Conservation (phyloP, 2,797 vertebrate genomes). For the Crocodylus rhombifer region DNA sequence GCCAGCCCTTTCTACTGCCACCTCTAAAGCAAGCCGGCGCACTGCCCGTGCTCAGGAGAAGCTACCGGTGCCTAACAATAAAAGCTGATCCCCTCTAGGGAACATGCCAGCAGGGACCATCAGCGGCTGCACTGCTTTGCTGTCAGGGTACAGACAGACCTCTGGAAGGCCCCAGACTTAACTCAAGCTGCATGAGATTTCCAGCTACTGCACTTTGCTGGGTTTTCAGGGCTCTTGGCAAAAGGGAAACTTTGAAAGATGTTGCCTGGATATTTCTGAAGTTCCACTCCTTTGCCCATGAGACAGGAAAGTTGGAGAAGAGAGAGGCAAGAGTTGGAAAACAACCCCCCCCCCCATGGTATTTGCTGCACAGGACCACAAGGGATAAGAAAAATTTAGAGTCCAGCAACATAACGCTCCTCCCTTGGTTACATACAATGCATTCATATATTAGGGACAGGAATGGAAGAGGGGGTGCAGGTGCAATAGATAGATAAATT, state of each 20-base stretch:
- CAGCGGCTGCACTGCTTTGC: not conserved
- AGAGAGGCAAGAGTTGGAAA: accelerated
- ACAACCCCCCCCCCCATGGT: not conserved
- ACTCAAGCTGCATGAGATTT: not conserved
- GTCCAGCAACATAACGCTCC: not conserved
- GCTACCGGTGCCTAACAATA: not conserved
- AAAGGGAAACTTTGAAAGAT: not conserved
- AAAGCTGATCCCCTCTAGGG: not conserved
- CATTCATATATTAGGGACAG: not conserved
- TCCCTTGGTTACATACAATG: not conserved
- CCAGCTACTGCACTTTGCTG: not conserved
- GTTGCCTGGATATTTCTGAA: not conserved
- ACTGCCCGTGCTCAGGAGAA: not conserved
- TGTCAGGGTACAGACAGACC: not conserved
- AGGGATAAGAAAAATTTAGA: not conserved
- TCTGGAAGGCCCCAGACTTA: not conserved
- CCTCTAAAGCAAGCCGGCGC: not conserved
- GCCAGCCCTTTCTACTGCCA: not conserved
- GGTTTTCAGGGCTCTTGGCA: not conserved
- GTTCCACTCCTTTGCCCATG: not conserved
- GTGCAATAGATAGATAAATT: not conserved
- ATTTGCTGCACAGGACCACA: not conserved
- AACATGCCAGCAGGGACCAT: not conserved
- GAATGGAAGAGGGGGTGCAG: not conserved
- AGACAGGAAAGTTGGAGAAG: not conserved